Base-by-base conservation (phyloP, 2,888 invertebrate genomes). In the Leptopterna dolabrata region DNA sequence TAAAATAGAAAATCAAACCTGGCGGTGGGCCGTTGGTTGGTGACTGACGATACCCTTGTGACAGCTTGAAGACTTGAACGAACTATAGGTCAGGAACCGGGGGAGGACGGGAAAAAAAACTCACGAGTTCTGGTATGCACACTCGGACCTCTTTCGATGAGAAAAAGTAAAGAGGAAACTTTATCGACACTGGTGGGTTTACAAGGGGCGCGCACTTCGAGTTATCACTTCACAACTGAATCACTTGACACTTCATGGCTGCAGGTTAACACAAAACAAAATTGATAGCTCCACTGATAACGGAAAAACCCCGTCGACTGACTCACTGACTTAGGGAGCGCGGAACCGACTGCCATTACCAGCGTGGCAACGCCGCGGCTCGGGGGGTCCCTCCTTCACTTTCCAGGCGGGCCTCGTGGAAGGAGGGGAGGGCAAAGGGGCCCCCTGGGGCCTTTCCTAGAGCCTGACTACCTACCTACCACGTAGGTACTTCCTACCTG, bases 11-110 rank as follows among this genome's bases (percentile, higher is more conserved):
- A 19, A 30, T 19, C 83, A 11, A 13, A 83, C 83, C 83, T 83
- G 83, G 83, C 71, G 83, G 83, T 63, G 83, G 83, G 83, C 70
- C 83, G 83, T 83, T 63, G 63, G 70, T 83, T 41, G 83, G 83
- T 63, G 83, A 70, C 70, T 63, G 83, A 70, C 63, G 83, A 70
- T 70, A 70, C 29, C 83, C 83, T 55, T 70, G 63, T 83, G 83
- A 83, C 83, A 83, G 83, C 63, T 83, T 83, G 71, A 70, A 16
- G 36, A 16, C 41, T 83, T 70, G 83, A 78, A 19, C 36, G 45
- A 78, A 43, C 45, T 43, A 43, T 78, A 78, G 78, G 78, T 78
- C 78, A 78, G 78, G 78, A 78, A 78, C 78, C 24, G 45, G 47
- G 14, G 73, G 41, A 36, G 36, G 71, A 24, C 4, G 71, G 16